These are phyloP conservation scores for Drosophila nr. perissopoda DNA, from an alignment of 2,888 invertebrate species.

Conservation along the genomic window DNA sequence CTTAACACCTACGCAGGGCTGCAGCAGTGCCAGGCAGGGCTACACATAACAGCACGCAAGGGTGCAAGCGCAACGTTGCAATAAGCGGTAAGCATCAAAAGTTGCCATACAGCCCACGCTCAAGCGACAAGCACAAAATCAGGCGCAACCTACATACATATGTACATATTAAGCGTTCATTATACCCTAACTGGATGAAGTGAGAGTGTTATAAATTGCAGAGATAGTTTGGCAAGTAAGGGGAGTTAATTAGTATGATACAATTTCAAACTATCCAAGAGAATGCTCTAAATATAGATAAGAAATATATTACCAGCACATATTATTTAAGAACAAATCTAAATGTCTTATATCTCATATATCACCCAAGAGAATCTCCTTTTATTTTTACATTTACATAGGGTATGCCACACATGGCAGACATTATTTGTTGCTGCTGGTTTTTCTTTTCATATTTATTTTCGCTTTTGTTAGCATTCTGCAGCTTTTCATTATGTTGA, in stretches of 20 bases:
- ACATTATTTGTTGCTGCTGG: constrained; percentile 5
- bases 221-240: neutral
- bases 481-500: constrained; percentile 74
- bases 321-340: neutral
- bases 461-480: constrained; percentile 7
- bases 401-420: constrained; percentile 14
- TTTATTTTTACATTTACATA: neutral
- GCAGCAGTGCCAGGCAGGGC: constrained; percentile 8
- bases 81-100: constrained; percentile 52
- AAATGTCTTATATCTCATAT: neutral
- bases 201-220: neutral
- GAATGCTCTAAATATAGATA: neutral
- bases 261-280: neutral
- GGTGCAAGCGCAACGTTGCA: constrained; percentile 22
- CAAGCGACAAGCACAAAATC: constrained; percentile 33
- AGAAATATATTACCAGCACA: neutral
- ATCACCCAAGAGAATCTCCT: neutral
- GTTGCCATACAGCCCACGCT: constrained; percentile 66
- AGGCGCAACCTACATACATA: constrained; percentile 41
- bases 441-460: constrained; percentile 8
- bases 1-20: constrained; percentile 56
- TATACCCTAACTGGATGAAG: constrained; percentile 32
- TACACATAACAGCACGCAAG: constrained; percentile 9
- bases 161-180: constrained; percentile 50
- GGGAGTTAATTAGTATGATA: neutral